Evolutionary conservation across 2,797 vertebrate species (phyloP).

Genomic region (Sebastes cheni): DNA sequence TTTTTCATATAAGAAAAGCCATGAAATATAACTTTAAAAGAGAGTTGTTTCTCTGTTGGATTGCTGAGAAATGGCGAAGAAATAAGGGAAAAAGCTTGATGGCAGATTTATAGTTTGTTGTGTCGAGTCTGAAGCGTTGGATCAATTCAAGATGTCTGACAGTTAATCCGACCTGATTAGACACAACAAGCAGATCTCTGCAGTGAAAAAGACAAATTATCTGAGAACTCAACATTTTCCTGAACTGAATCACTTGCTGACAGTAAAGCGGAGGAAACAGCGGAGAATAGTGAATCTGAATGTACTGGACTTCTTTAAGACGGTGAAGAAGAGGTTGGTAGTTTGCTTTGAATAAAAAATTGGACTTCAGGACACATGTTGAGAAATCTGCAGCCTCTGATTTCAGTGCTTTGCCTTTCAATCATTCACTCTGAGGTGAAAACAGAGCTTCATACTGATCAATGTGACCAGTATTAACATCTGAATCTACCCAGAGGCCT

Average conservation of each 20-base stretch:
- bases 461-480: background rate
- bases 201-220: conserved; percentile 14
- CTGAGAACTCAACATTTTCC: conserved; percentile 22
- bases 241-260: conserved; percentile 7
- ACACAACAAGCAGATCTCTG: conserved; percentile 10
- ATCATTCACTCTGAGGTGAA: background rate
- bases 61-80: background rate
- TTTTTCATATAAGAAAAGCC: background rate
- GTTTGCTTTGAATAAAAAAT: background rate
- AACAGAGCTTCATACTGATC: background rate
- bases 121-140: background rate
- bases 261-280: background rate
- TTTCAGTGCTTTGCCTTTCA: background rate
- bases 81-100: conserved; percentile 1
- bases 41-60: background rate
- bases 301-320: background rate
- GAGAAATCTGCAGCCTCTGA: background rate
- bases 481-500: conserved; percentile 9
- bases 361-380: background rate
- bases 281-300: background rate
- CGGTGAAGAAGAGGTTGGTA: background rate
- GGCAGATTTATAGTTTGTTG: conserved; percentile 21
- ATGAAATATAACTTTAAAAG: background rate
- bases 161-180: conserved; percentile 30
- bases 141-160: conserved; percentile 42